Evolutionary conservation across 2,113 vertebrate species (phyloP), one percentile per base, ranked within the genome.

Genomic region (Zapus hudsonius): DNA sequence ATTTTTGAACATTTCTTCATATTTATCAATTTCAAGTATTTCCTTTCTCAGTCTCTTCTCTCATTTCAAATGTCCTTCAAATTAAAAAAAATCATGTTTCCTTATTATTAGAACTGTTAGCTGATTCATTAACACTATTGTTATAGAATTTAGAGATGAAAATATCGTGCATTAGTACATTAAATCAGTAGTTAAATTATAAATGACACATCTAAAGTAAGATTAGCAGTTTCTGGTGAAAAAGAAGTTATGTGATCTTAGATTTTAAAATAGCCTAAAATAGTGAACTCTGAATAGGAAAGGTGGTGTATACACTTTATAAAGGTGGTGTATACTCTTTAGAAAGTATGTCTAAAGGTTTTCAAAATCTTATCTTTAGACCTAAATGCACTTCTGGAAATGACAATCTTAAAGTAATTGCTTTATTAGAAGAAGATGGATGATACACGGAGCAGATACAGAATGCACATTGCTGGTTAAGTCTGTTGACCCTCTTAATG

Each of bases 111-210:
- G 44, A 29, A 70, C 31, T 76, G 2, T 72, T 87, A 63, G 38
- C 36, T 81, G 61, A 3, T 73, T 47, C 52, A 72, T 84, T 67
- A 64, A 94, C 27, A 44, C n/a, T 69, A 69, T 47, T 15, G 69
- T 86, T 89, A 63, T 36, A 78, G 20, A 84, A 94, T 82, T 88
- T 75, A 88, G 44, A 36, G 29, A 70, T 59, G 47, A 87, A 93
- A 81, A 84, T 69, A 61, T 2, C 40, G 3, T 47, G 1, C 4
- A 80, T 78, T 76, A 76, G 89, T 79, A 80, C 17, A 76, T 57
- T 9, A 80, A 66, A 78, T 90, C 13, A 82, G 40, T 27, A 67
- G 52, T 75, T 25, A 64, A 23, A 81, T 74, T 80, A 87, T 17
- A 70, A n/a, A 42, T 79, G 12, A 8, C 63, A 13, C 87, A 72